Conservation (phyloP, 2,797 vertebrate genomes). For the Halcyon chelicuti region DNA sequence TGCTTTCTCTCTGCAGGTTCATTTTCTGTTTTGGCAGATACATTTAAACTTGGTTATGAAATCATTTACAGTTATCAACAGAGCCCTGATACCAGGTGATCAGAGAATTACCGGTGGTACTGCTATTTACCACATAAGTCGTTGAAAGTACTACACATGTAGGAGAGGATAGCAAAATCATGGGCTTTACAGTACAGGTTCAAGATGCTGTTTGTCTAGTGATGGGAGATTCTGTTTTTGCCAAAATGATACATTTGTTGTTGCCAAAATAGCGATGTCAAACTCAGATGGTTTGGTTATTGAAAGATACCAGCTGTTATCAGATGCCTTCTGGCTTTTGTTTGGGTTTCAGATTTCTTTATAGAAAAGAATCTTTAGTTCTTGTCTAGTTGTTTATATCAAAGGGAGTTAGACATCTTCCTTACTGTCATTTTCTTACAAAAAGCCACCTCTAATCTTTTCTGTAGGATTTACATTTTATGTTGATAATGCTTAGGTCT, state of each 20-base stretch:
- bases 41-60: background rate
- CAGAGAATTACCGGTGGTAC: background rate
- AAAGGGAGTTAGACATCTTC: background rate
- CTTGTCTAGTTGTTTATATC: background rate
- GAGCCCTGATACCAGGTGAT: background rate
- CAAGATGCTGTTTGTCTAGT: background rate
- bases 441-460: slow-evolving; percentile 35
- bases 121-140: background rate
- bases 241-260: background rate
- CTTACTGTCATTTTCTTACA: background rate
- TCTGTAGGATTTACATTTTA: slow-evolving; percentile 35
- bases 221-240: background rate
- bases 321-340: background rate
- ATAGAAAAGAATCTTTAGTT: background rate
- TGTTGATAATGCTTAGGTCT: background rate
- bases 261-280: background rate
- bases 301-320: background rate
- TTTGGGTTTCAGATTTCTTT: background rate
- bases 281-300: background rate
- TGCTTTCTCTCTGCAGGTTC: slow-evolving; percentile 74
- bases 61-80: background rate
- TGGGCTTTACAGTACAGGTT: background rate
- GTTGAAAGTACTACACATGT: accelerated
- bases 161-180: background rate
- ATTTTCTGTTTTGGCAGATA: slow-evolving; percentile 46